Percentiles rank a stretch among this genome's conserved stretches.
These are phyloP conservation scores for Rhegmatorhina hoffmannsi DNA, from an alignment of 2,113 vertebrate genomes.

Conservation along the genomic window DNA sequence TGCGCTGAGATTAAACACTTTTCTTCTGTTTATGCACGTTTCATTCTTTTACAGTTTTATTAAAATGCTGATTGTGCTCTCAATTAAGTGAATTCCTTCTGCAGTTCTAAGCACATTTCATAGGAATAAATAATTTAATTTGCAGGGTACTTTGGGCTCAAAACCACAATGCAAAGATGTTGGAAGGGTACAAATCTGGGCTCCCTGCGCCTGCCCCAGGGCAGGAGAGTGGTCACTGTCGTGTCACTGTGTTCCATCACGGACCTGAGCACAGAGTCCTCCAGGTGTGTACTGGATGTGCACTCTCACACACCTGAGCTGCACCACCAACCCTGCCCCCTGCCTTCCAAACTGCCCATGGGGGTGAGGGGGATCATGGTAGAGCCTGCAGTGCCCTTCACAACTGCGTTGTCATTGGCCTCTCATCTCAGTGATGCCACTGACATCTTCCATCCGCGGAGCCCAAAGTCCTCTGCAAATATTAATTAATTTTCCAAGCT, in stretches of 20 bases:
- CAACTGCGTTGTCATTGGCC: accelerated
- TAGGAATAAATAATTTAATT: constrained; percentile 21
- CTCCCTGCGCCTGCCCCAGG: neutral
- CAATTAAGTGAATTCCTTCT: constrained; percentile 26
- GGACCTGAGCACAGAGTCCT: accelerated
- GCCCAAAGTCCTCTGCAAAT: neutral
- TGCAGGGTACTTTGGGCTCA: neutral
- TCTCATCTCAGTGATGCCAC: accelerated
- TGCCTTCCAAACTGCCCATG: accelerated
- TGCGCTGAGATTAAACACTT: constrained; percentile 35
- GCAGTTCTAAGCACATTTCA: constrained; percentile 21
- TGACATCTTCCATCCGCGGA: neutral
- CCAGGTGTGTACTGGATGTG: too few species aligned
- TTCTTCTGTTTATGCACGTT: constrained; percentile 21
- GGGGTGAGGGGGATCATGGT: accelerated
- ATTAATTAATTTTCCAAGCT: neutral
- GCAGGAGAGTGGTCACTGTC: accelerated
- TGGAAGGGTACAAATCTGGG: neutral
- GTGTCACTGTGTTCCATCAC: neutral
- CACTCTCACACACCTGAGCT: accelerated
- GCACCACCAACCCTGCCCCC: neutral
- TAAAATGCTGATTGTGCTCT: constrained; percentile 36
- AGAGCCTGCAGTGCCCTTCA: accelerated
- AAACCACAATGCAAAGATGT: neutral
- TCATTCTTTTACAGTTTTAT: constrained; percentile 47